Evolutionary conservation across 1,140 invertebrate species (phyloP).

Genomic region (Himalopsyche phryganea): DNA sequence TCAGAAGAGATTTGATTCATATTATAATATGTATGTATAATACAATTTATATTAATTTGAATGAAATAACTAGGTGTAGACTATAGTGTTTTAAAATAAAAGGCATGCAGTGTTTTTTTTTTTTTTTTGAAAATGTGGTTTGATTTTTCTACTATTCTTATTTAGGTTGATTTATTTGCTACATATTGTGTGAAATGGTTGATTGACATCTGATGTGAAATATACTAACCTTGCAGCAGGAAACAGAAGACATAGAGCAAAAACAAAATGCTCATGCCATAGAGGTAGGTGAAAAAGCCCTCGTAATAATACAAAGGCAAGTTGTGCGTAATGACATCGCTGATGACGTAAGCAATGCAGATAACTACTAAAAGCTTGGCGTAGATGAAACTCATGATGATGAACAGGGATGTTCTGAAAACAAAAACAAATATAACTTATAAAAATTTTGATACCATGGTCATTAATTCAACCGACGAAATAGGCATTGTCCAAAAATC

Average conservation of each 20-base stretch:
- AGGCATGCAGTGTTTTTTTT: no score
- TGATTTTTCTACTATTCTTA: not conserved
- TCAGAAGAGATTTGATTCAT: no score
- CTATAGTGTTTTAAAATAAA: no score
- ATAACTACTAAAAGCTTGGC: slow-evolving; percentile 87
- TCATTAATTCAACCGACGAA: no score
- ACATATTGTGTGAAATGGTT: not conserved
- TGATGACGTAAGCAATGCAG: slow-evolving; percentile 88
- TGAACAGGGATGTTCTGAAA: slow-evolving; percentile 88
- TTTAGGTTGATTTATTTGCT: not conserved
- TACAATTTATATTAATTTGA: no score
- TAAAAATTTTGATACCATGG: slow-evolving; percentile 1
- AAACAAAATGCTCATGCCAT: slow-evolving; percentile 91
- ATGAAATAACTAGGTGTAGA: no score
- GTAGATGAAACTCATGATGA: slow-evolving; percentile 91
- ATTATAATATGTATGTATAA: no score
- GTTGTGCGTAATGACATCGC: slow-evolving; percentile 88
- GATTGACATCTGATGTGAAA: not conserved
- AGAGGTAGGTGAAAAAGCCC: slow-evolving; percentile 96
- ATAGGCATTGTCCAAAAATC: no score
- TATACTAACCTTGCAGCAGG: slow-evolving; percentile 68
- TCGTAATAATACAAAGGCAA: slow-evolving; percentile 89
- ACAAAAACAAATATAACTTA: slow-evolving; percentile 38
- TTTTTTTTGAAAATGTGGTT: no score
- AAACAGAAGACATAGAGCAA: slow-evolving; percentile 96